These are phyloP conservation scores for Heliconius hortense DNA, from an alignment of 2,888 invertebrate genomes.

Conservation along the genomic window DNA sequence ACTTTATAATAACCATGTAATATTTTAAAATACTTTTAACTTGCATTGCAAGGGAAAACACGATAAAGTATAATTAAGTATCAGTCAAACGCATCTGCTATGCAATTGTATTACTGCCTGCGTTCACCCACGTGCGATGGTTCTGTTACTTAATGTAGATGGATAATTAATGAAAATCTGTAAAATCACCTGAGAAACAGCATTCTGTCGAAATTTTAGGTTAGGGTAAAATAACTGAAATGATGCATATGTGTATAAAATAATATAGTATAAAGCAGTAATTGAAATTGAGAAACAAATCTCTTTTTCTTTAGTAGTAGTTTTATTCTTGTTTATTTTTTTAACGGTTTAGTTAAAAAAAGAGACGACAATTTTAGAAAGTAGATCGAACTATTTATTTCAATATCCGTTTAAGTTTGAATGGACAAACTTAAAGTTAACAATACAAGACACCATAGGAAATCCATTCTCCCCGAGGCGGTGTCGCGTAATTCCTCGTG, in stretches of 20 bases:
- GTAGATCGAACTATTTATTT: slow-evolving; percentile 26
- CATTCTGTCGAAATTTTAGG: slow-evolving; percentile 32
- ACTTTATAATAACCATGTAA: not conserved
- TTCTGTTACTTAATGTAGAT: slow-evolving; percentile 35
- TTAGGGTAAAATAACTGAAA: slow-evolving; percentile 22
- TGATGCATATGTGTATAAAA: not conserved
- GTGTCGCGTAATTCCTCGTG: slow-evolving; percentile 42
- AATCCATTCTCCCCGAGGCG: slow-evolving; percentile 42
- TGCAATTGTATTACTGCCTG: slow-evolving; percentile 33
- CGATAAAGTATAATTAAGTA: slow-evolving; percentile 1
- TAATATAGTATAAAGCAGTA: not conserved
- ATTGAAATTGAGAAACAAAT: not conserved
- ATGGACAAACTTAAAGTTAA: slow-evolving; percentile 37
- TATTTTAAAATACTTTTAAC: not conserved
- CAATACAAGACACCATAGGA: slow-evolving; percentile 41
- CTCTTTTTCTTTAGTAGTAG: not conserved
- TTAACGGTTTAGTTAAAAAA: not conserved
- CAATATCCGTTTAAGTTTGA: slow-evolving; percentile 37
- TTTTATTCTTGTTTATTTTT: not conserved
- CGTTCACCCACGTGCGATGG: slow-evolving; percentile 40
- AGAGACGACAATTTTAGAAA: slow-evolving; percentile 22
- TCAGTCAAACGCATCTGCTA: slow-evolving; percentile 34
- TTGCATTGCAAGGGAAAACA: slow-evolving; percentile 6
- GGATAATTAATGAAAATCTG: slow-evolving; percentile 28
- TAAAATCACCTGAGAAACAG: slow-evolving; percentile 36